These are phyloP conservation scores for Leptosomus discolor DNA, from an alignment of 2,113 vertebrate genomes.

Conservation along the genomic window DNA sequence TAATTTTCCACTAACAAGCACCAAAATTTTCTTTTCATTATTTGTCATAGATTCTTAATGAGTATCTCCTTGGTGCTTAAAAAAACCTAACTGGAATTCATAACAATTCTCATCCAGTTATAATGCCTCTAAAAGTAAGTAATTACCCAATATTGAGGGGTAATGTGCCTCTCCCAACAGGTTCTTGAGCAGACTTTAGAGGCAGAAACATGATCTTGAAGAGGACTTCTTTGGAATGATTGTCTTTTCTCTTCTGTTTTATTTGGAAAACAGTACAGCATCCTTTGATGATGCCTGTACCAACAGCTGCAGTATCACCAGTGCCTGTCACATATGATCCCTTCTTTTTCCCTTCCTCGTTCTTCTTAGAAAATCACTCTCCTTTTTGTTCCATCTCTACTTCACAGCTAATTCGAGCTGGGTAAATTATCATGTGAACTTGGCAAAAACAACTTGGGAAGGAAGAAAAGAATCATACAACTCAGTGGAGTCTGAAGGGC, in stretches of 20 bases:
- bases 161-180: neutral
- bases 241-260: neutral
- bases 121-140: neutral
- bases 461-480: neutral
- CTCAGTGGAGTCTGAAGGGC: neutral
- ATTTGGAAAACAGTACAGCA: neutral
- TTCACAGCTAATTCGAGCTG: neutral
- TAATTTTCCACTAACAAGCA: neutral
- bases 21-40: neutral
- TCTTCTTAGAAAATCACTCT: neutral
- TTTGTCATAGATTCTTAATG: conserved; percentile 3
- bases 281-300: neutral
- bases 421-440: neutral
- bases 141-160: neutral
- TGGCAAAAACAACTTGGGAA: neutral
- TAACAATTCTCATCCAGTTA: neutral
- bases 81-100: neutral
- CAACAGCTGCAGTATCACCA: neutral
- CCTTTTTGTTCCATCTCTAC: neutral
- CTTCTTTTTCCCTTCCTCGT: neutral
- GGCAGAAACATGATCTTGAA: neutral
- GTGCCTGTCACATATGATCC: neutral
- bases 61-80: neutral
- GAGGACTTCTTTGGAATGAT: neutral
- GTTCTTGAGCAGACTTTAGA: neutral